phyloP scores from a whole-genome alignment of 2,113 vertebrate genomes.

The Xiphorhynchus elegans region DNA sequence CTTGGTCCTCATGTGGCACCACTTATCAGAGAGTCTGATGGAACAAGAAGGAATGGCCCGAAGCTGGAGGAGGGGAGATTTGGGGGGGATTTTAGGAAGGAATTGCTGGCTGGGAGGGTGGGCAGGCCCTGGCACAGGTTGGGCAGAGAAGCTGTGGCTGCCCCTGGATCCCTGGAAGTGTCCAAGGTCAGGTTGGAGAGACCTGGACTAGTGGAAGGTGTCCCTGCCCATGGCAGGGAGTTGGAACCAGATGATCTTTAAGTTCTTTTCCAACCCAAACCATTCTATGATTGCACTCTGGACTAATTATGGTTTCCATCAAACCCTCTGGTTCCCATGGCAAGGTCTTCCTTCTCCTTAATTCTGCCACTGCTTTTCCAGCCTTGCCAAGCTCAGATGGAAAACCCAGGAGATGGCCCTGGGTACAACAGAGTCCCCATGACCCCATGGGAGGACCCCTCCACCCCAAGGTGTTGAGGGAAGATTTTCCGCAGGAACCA shows the following conservation, averaged over 20 bases:
- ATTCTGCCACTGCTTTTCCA: not conserved
- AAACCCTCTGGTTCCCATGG: not conserved
- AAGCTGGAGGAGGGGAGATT: not conserved
- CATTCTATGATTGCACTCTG: not conserved
- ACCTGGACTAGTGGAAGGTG: not conserved
- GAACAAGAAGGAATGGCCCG: not conserved
- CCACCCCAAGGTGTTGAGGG: not conserved
- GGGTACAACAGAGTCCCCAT: rapidly evolving
- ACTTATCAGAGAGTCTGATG: rapidly evolving
- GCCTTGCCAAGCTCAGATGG: not conserved
- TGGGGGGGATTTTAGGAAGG: not conserved
- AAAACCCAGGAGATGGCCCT: not conserved
- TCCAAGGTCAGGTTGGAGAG: not conserved
- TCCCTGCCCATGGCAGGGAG: not conserved
- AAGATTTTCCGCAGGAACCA: not conserved
- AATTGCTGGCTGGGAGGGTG: not conserved
- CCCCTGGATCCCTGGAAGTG: not conserved
- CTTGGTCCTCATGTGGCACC: not conserved
- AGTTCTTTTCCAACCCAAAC: not conserved
- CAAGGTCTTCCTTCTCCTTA: not conserved
- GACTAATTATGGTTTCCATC: not conserved
- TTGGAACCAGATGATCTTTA: rapidly evolving
- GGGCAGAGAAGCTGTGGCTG: not conserved
- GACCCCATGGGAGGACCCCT: not conserved
- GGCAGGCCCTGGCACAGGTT: not conserved